phyloP scores from a whole-genome alignment of 1,140 invertebrate species.

The Lepidurus apus region DNA sequence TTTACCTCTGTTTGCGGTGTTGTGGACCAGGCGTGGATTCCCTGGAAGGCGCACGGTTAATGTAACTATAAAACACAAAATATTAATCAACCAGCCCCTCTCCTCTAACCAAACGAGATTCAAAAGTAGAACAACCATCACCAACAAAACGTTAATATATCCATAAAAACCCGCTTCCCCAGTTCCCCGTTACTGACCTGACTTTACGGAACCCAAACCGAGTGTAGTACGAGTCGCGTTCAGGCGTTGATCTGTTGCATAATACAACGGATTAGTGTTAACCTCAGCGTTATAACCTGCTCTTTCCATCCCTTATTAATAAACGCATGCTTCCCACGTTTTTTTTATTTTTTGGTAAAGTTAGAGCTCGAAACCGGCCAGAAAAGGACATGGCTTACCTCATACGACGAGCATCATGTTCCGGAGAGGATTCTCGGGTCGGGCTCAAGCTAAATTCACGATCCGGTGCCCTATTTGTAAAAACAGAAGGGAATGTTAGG shows the following conservation, averaged over 20 bases:
- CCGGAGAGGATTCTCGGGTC: conserved; percentile 45
- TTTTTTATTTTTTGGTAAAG: not conserved
- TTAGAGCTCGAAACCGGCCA: not conserved
- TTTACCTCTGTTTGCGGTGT: conserved; percentile 31
- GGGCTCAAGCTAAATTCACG: conserved; percentile 32
- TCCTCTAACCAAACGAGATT: not conserved
- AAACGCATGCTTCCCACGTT: not conserved
- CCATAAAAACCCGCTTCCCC: not conserved
- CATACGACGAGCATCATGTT: conserved; percentile 46
- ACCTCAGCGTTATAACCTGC: not conserved
- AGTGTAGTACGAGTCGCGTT: conserved; percentile 13
- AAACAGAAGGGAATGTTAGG: not conserved
- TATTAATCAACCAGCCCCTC: not conserved
- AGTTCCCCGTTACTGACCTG: not conserved
- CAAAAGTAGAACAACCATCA: not conserved
- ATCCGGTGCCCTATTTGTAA: conserved; percentile 28
- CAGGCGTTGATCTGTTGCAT: conserved; percentile 3
- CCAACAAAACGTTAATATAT: not conserved
- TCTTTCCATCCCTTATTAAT: not conserved
- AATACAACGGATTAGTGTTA: not conserved
- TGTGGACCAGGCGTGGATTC: conserved; percentile 35
- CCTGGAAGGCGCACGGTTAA: conserved; percentile 28
- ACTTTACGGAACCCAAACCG: conserved; percentile 17
- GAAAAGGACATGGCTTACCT: conserved; percentile 41
- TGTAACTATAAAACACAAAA: not conserved